Percentiles rank a stretch among this genome's conserved stretches.
phyloP scores from a whole-genome alignment of 2,888 invertebrate species.

The Eupithecia inturbata region DNA sequence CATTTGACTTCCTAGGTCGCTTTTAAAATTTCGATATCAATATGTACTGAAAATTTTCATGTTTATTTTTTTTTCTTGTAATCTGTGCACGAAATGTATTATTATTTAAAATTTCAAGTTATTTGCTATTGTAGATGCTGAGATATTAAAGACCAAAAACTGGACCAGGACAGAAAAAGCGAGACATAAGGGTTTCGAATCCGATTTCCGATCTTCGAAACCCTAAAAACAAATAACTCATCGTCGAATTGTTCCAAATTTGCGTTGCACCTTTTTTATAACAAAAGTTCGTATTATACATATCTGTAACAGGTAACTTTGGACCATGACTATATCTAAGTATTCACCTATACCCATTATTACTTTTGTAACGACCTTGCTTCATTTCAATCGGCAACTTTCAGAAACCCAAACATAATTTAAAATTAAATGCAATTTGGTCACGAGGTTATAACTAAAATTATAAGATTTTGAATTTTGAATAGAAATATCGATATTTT shows the following conservation, averaged over 20 bases:
- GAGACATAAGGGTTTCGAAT: no score
- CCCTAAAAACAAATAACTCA: neutral
- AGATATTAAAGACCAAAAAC: no score
- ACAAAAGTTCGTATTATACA: constrained; percentile 3
- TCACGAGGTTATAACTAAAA: neutral
- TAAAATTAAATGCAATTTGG: neutral
- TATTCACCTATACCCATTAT: constrained; percentile 7
- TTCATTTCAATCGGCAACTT: constrained; percentile 31
- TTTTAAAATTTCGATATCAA: no score
- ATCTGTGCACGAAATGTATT: no score
- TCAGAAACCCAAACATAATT: constrained; percentile 22
- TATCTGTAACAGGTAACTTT: constrained; percentile 16
- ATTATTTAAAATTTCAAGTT: no score
- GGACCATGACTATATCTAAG: constrained; percentile 4
- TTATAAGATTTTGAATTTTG: neutral
- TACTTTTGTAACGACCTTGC: constrained; percentile 34
- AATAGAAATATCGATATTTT: neutral
- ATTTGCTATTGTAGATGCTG: no score
- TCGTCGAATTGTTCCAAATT: neutral
- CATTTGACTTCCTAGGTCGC: no score
- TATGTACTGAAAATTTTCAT: no score
- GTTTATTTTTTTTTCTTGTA: no score
- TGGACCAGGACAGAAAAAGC: no score
- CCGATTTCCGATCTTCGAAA: no score
- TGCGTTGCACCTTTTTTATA: neutral